Percentiles rank a stretch among this genome's conserved stretches.
Conservation (phyloP, 2,888 invertebrate species). For the Steromphala cineraria region DNA sequence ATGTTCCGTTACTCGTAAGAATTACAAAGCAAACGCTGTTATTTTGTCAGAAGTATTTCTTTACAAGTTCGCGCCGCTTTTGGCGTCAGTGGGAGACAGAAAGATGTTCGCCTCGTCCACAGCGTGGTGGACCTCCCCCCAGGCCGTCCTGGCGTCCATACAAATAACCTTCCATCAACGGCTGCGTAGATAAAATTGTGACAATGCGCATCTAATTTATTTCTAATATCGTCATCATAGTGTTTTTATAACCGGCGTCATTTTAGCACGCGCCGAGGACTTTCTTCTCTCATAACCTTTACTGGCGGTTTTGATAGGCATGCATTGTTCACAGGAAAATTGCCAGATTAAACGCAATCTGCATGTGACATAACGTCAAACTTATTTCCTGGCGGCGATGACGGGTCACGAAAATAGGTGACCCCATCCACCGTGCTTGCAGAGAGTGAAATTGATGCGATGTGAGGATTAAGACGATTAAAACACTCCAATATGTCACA, state of each 20-base stretch:
- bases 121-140: too few species aligned
- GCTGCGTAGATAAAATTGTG: background rate
- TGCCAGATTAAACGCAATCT: constrained; percentile 44
- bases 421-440: constrained; percentile 20
- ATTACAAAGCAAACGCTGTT: too few species aligned
- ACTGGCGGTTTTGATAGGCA: constrained; percentile 35
- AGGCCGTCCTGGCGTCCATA: background rate
- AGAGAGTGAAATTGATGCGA: constrained; percentile 33
- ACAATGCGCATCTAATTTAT: background rate
- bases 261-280: background rate
- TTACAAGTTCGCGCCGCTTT: too few species aligned
- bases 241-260: constrained; percentile 4
- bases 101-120: too few species aligned
- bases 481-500: constrained; percentile 47
- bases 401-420: constrained; percentile 29
- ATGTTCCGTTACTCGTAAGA: too few species aligned
- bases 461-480: constrained; percentile 41
- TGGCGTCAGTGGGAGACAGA: too few species aligned
- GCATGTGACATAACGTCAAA: constrained; percentile 40
- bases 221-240: background rate
- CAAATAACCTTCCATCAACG: constrained; percentile 1
- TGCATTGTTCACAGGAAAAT: constrained; percentile 35
- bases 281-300: constrained; percentile 32
- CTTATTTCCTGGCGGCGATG: constrained; percentile 33
- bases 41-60: too few species aligned